Percentiles rank a stretch among this genome's conserved stretches.
phyloP scores from a whole-genome alignment of 2,797 vertebrate genomes.

The Mus minutoides region DNA sequence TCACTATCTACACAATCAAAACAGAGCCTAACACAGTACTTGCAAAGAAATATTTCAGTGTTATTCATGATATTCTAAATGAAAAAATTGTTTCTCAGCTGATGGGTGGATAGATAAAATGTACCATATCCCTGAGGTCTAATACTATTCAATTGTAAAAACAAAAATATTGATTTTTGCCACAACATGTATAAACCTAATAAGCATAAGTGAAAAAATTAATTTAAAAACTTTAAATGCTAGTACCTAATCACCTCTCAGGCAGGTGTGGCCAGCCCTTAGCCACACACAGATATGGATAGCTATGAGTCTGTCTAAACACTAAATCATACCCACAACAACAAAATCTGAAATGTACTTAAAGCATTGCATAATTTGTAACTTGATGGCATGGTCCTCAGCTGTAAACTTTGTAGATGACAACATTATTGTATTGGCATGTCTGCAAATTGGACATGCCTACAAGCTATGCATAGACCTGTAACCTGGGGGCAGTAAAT shows the following conservation, averaged over 20 bases:
- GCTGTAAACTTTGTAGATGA: background rate
- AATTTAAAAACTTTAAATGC: background rate
- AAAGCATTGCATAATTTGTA: background rate
- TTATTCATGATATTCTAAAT: background rate
- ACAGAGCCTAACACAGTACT: background rate
- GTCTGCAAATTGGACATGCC: background rate
- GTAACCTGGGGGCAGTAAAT: background rate
- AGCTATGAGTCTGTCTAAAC: no score
- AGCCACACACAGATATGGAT: background rate
- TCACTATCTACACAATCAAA: background rate
- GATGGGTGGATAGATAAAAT: background rate
- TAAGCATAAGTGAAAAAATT: constrained; percentile 26
- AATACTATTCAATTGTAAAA: background rate
- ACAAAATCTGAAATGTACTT: background rate
- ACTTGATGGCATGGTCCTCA: background rate
- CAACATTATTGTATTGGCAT: background rate
- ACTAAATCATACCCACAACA: background rate
- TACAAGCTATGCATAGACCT: background rate
- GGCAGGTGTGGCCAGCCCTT: background rate
- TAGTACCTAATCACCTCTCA: background rate
- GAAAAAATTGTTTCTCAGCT: background rate
- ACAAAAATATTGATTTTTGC: background rate
- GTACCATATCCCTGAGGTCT: background rate
- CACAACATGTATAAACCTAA: background rate
- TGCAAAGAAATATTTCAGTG: background rate